Conservation (phyloP, 2,888 invertebrate species). For the Acanthopleura granulata region DNA sequence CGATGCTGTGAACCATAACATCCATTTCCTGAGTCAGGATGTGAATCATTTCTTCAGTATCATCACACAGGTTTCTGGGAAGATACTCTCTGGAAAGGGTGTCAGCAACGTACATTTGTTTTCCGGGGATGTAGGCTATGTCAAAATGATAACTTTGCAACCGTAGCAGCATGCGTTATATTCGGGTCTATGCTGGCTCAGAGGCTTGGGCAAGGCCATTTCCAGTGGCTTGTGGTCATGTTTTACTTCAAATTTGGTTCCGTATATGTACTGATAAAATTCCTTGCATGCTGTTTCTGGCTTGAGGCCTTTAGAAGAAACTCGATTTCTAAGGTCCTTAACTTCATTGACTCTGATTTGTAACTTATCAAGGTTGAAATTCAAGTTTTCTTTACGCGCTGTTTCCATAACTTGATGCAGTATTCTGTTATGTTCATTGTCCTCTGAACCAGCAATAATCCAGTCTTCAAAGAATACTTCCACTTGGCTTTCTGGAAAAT, state of each 20-base stretch:
- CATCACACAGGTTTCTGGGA: not conserved
- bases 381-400: slow-evolving; percentile 27
- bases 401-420: slow-evolving; percentile 31
- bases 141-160: slow-evolving; percentile 20
- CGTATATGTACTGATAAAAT: slow-evolving; percentile 33
- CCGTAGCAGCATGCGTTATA: not conserved
- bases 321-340: slow-evolving; percentile 31
- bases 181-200: not conserved
- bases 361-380: slow-evolving; percentile 35
- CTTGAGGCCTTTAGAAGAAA: slow-evolving; percentile 26
- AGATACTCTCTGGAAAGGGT: slow-evolving; percentile 32
- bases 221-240: slow-evolving; percentile 5
- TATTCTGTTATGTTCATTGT: slow-evolving; percentile 34
- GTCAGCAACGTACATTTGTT: slow-evolving; percentile 37
- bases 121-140: slow-evolving; percentile 32
- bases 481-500: slow-evolving; percentile 32
- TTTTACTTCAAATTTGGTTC: slow-evolving; percentile 25
- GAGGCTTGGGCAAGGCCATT: not conserved
- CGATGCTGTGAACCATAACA: not conserved
- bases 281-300: slow-evolving; percentile 25
- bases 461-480: slow-evolving; percentile 34
- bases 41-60: not conserved
- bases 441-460: slow-evolving; percentile 32
- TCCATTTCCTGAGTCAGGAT: slow-evolving; percentile 8
- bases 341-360: slow-evolving; percentile 28